Base-by-base conservation (phyloP, 2,797 vertebrate species). In the Lagocephalus sceleratus region DNA sequence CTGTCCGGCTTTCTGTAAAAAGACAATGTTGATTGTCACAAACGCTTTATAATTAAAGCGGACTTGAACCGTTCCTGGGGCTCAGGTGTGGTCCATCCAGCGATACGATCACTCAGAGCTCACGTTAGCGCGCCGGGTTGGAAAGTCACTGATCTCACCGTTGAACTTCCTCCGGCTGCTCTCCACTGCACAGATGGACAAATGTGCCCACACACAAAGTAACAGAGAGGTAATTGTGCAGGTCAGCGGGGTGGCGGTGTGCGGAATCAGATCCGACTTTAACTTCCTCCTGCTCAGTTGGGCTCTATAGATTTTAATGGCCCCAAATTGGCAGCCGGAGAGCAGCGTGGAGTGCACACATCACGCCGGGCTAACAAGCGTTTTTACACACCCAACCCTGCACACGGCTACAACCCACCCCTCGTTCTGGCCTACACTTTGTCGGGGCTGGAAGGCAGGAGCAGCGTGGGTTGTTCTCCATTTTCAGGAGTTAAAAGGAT, bases 401-500 rank as follows among this genome's bases (percentile, higher is more conserved):
- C 54, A 62, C 57, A 68, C 39, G 32, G 54, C 17, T 77, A 63
- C 60, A 59, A 76, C 81, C 68, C 49, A 68, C 72, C 66, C 72
- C 73, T 56, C 9, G 68, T 83, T 73, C 68, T 81, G 75, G 79
- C 85, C 83, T 84, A 81, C 84, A 86, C 78, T 76, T 66, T 79
- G 79, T 73, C 58, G 46, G 66, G 68, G 73, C 79, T 84, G 77
- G 74, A 63, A 87, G 85, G 79, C 76, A 86, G 63, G 55, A 29
- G 52, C 80, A 47, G 78, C 50, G 75, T 82, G 79, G 78, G 75
- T 84, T 77, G 75, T 71, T 78, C 85, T 82, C 78, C 78, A 77
- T 87, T 86, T 91, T 85, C 63, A 69, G 57, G 72, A 86, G 77
- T 86, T 88, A 86, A 90, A 85, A 83, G 83, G 78, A 84, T 84